These are phyloP conservation scores for Leptothorax acervorum DNA, from an alignment of 2,888 invertebrate genomes.

Conservation along the genomic window DNA sequence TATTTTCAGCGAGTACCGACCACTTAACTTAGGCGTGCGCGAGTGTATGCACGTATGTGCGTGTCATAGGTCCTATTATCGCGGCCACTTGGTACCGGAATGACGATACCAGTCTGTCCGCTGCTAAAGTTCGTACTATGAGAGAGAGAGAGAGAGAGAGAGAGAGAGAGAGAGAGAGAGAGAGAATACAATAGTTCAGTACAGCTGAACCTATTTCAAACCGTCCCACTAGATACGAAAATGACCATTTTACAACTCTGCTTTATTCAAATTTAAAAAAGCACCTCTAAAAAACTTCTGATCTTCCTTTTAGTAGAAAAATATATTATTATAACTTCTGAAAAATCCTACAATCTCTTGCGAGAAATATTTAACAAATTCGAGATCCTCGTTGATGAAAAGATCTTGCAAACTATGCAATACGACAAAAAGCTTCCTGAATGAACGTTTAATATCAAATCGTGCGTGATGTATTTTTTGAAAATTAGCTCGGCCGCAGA, in stretches of 20 bases:
- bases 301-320: background rate
- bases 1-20: slow-evolving; percentile 79
- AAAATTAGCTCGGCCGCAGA: slow-evolving; percentile 1
- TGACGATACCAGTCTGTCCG: slow-evolving; percentile 71
- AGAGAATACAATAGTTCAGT: slow-evolving; percentile 23
- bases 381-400: background rate
- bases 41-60: slow-evolving; percentile 67
- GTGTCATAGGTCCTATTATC: slow-evolving; percentile 80
- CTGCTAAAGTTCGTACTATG: slow-evolving; percentile 50
- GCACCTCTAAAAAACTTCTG: background rate
- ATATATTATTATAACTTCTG: background rate
- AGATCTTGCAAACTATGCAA: background rate
- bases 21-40: slow-evolving; percentile 68
- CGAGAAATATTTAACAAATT: background rate
- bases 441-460: background rate
- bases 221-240: slow-evolving; percentile 1
- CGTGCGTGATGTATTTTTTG: background rate
- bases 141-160: slow-evolving; percentile 7
- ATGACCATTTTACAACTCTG: slow-evolving; percentile 18
- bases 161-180: slow-evolving; percentile 1
- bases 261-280: background rate
- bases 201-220: slow-evolving; percentile 62
- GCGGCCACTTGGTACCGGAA: slow-evolving; percentile 77
- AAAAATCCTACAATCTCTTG: background rate
- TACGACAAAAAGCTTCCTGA: background rate